These are phyloP conservation scores for Seladonia tumulorum DNA, from an alignment of 2,888 invertebrate species.

Conservation along the genomic window DNA sequence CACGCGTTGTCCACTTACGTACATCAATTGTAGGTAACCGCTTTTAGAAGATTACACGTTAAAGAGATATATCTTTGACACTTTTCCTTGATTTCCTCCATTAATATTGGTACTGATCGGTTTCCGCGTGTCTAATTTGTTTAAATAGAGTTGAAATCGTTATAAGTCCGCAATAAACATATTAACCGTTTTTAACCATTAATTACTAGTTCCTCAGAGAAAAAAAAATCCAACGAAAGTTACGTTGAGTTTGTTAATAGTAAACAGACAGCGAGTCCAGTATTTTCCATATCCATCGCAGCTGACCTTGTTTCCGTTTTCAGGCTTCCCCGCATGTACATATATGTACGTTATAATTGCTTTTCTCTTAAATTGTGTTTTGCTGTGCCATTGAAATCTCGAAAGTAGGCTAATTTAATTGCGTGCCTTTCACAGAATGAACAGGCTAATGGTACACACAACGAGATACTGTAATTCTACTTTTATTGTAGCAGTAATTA, in stretches of 20 bases:
- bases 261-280: background rate
- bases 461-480: background rate
- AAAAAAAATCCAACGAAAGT: background rate
- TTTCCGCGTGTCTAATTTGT: background rate
- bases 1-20: too few species aligned
- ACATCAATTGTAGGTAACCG: background rate
- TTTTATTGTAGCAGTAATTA: background rate
- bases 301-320: conserved; percentile 26
- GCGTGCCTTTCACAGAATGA: conserved; percentile 24
- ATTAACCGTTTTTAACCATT: background rate
- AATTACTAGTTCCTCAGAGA: background rate
- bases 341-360: conserved; percentile 46
- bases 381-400: conserved; percentile 29
- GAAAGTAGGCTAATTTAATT: conserved; percentile 58
- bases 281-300: conserved; percentile 1
- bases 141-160: too few species aligned
- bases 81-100: background rate
- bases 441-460: background rate
- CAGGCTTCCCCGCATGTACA: background rate
- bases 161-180: too few species aligned
- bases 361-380: conserved; percentile 38
- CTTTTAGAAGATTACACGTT: background rate
- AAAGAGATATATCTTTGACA: background rate
- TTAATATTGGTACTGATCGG: background rate
- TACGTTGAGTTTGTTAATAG: background rate